These are phyloP conservation scores for Chaenocephalus aceratus DNA, from an alignment of 2,113 vertebrate species.

Conservation along the genomic window DNA sequence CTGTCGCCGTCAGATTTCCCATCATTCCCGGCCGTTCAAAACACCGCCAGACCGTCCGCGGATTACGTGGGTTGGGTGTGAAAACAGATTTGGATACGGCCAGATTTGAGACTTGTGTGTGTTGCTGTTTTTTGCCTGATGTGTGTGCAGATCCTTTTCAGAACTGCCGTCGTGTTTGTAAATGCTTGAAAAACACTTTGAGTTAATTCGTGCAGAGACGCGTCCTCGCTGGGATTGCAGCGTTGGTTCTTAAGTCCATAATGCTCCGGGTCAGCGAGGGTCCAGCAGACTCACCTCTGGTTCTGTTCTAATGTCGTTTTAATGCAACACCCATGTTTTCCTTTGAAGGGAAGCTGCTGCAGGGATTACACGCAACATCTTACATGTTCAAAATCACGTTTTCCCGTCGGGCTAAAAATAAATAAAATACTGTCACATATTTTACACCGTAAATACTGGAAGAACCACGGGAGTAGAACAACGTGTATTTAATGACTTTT, in stretches of 20 bases:
- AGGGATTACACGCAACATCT: neutral
- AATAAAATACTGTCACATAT: too few species aligned
- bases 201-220: constrained; percentile 31
- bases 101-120: constrained; percentile 33
- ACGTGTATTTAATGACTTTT: too few species aligned
- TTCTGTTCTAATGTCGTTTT: neutral
- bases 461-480: too few species aligned
- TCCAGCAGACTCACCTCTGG: neutral
- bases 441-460: too few species aligned
- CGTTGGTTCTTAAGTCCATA: constrained; percentile 53
- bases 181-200: constrained; percentile 49
- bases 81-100: constrained; percentile 62
- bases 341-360: neutral
- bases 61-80: constrained; percentile 57
- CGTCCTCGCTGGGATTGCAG: constrained; percentile 46
- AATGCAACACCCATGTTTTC: neutral
- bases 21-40: constrained; percentile 38
- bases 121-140: neutral
- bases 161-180: constrained; percentile 33
- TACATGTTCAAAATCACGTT: neutral
- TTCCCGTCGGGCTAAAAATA: too few species aligned
- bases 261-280: constrained; percentile 28
- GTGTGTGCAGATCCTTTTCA: constrained; percentile 43
- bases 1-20: constrained; percentile 38
- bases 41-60: constrained; percentile 2